A percentile compares a stretch with the other conserved stretches of the same genome.
phyloP scores from a whole-genome alignment of 2,113 vertebrate genomes.

The Leptobrachium leishanense region DNA sequence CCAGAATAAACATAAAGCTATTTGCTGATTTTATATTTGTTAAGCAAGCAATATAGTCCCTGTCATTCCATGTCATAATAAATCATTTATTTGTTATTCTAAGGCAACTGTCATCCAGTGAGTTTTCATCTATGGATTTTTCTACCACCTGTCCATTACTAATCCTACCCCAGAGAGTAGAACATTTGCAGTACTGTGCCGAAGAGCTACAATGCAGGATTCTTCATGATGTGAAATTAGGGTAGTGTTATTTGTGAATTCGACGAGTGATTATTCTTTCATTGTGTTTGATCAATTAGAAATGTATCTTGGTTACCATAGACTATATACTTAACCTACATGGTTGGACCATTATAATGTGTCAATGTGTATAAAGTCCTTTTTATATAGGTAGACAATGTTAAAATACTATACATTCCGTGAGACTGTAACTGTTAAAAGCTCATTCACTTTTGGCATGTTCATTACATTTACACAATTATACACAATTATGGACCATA shows the following conservation, averaged over 20 bases:
- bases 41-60: conserved; percentile 10
- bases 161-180: conserved; percentile 39
- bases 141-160: conserved; percentile 39
- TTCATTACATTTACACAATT: too few species aligned
- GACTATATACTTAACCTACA: too few species aligned
- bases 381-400: too few species aligned
- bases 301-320: too few species aligned
- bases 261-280: conserved; percentile 32
- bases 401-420: too few species aligned
- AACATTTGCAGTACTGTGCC: conserved; percentile 2
- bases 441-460: too few species aligned
- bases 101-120: conserved; percentile 30
- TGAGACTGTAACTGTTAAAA: too few species aligned
- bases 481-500: too few species aligned
- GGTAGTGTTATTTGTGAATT: conserved; percentile 13
- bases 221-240: conserved; percentile 17
- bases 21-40: conserved; percentile 31
- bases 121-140: conserved; percentile 22
- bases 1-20: conserved; percentile 34
- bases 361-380: too few species aligned
- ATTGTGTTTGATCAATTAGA: not conserved
- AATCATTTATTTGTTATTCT: conserved; percentile 43
- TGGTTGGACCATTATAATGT: too few species aligned
- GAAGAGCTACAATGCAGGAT: conserved; percentile 23
- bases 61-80: conserved; percentile 32